Conservation (phyloP, 1,140 invertebrate species). For the Planococcus citri region DNA sequence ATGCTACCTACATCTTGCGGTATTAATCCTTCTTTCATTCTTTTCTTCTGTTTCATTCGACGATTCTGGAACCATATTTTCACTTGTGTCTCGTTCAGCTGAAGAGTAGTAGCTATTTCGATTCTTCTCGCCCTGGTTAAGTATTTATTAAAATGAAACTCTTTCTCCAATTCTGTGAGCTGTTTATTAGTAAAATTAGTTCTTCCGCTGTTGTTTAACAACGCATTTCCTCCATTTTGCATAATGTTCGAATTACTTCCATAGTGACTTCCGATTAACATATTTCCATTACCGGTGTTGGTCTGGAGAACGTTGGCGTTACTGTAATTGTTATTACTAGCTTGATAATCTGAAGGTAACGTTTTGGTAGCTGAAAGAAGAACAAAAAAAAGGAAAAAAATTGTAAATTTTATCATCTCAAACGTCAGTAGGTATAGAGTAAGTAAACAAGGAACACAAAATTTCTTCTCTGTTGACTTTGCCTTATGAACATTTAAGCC, state of each 20-base stretch:
- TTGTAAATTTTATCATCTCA: background rate
- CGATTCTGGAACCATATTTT: conserved; percentile 90
- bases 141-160: conserved; percentile 99
- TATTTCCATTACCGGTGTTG: background rate
- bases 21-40: conserved; percentile 79
- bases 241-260: conserved; percentile 17
- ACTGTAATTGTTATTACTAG: background rate
- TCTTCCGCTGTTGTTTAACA: conserved; percentile 64
- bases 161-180: conserved; percentile 95
- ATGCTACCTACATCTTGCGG: conserved; percentile 42
- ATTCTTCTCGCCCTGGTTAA: conserved; percentile 88
- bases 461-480: too few relatives aligned
- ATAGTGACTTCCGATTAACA: conserved; percentile 10
- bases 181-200: conserved; percentile 99
- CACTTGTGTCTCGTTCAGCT: conserved; percentile 93
- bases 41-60: conserved; percentile 86
- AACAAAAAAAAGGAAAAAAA: conserved; percentile 8
- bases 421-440: too few relatives aligned
- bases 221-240: conserved; percentile 17
- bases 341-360: conserved; percentile 5
- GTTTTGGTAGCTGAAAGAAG: background rate
- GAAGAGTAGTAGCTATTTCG: conserved; percentile 90
- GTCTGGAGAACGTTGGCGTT: conserved; percentile 4
- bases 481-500: background rate
- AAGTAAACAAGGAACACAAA: too few relatives aligned